These are phyloP conservation scores for Isoperla grammatica DNA, from an alignment of 2,888 invertebrate species.

Conservation along the genomic window DNA sequence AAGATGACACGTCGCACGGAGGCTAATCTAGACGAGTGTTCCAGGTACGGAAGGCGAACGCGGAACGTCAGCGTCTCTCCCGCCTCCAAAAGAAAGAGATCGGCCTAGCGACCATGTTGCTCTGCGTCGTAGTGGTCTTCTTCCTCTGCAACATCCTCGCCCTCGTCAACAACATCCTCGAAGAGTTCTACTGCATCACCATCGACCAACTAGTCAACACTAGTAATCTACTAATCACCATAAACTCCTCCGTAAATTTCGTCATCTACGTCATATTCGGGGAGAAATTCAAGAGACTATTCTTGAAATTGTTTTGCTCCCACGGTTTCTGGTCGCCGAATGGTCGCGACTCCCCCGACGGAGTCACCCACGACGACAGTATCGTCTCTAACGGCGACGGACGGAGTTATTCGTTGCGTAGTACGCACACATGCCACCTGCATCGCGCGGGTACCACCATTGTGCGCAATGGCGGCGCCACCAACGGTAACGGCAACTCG, in stretches of 20 bases:
- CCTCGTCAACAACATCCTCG: conserved; percentile 77
- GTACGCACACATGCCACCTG: conserved; percentile 39
- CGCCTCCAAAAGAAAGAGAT: conserved; percentile 88
- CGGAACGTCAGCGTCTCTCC: conserved; percentile 83
- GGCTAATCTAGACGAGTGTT: too few species aligned
- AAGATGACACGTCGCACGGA: too few species aligned
- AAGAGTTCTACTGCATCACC: conserved; percentile 65
- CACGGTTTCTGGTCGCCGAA: conserved; percentile 45
- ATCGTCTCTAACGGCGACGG: conserved; percentile 72
- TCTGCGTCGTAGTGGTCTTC: conserved; percentile 91
- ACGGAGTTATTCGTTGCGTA: conserved; percentile 57
- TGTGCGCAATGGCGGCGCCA: conserved; percentile 39
- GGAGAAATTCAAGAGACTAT: conserved; percentile 88
- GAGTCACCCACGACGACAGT: conserved; percentile 75
- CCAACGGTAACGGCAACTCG: conserved; percentile 32
- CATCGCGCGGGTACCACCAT: conserved; percentile 41
- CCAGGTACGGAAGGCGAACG: conserved; percentile 80
- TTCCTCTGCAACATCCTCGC: conserved; percentile 88
- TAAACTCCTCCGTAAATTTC: conserved; percentile 97
- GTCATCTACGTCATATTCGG: conserved; percentile 97
- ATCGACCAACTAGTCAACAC: conserved; percentile 68
- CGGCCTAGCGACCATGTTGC: conserved; percentile 89
- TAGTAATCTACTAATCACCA: conserved; percentile 89
- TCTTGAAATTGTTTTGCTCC: conserved; percentile 72
- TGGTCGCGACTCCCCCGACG: conserved; percentile 62